These are phyloP conservation scores for Cryptops parisi DNA, from an alignment of 2,888 invertebrate genomes.

Conservation along the genomic window DNA sequence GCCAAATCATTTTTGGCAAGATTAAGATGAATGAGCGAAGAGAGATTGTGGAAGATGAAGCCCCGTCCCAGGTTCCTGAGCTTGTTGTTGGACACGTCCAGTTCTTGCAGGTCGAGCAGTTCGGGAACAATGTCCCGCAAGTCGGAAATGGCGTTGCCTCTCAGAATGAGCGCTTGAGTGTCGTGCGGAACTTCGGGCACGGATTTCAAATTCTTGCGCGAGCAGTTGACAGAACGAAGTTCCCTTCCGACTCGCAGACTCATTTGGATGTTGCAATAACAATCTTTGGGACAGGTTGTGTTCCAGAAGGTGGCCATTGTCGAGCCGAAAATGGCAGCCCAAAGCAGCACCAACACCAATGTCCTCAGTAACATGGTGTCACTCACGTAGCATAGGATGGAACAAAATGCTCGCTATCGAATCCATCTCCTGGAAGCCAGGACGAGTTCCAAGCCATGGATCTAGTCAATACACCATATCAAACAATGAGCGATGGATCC, in stretches of 20 bases:
- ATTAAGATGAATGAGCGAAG: constrained; percentile 28
- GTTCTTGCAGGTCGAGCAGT: constrained; percentile 26
- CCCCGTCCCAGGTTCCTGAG: constrained; percentile 28
- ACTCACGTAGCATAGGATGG: too few species aligned
- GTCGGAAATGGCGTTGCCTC: constrained; percentile 26
- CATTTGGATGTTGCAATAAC: not conserved
- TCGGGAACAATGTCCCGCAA: constrained; percentile 25
- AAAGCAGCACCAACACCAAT: not conserved
- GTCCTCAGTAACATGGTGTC: not conserved
- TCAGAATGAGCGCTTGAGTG: constrained; percentile 28
- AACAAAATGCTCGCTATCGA: too few species aligned
- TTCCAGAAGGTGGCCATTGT: not conserved
- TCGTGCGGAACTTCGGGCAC: constrained; percentile 28
- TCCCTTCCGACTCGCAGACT: not conserved
- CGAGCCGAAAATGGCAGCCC: not conserved
- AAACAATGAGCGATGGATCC: too few species aligned
- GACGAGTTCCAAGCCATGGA: too few species aligned
- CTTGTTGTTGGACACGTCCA: constrained; percentile 32
- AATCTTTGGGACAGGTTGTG: not conserved
- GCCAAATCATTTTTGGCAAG: constrained; percentile 30
- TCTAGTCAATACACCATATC: too few species aligned
- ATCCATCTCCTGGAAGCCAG: too few species aligned
- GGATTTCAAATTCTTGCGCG: constrained; percentile 23
- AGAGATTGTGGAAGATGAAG: constrained; percentile 28
- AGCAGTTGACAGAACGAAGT: constrained; percentile 30